phyloP scores from a whole-genome alignment of 2,797 vertebrate species.

The Molossus alvarezi region DNA sequence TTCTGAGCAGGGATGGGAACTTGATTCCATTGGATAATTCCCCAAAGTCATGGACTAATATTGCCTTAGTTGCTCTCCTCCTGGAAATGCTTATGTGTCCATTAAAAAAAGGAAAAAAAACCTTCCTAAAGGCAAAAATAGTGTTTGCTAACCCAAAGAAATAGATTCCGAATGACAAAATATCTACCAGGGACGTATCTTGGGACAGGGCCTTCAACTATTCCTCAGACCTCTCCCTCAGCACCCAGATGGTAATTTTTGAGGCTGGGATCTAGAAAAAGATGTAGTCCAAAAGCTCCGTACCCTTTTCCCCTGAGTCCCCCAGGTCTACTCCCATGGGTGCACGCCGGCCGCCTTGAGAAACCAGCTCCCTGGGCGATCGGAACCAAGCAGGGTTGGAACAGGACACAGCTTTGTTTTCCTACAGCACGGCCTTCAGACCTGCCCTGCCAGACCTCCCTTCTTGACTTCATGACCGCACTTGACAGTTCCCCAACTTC shows the following conservation, averaged over 20 bases:
- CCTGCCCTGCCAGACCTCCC: background rate
- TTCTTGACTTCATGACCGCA: background rate
- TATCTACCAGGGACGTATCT: background rate
- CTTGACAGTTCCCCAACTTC: background rate
- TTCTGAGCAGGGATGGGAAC: background rate
- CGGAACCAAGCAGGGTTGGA: background rate
- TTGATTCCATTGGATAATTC: background rate
- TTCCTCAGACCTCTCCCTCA: background rate
- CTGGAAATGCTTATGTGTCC: constrained; percentile 16
- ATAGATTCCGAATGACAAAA: background rate
- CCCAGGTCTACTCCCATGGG: background rate
- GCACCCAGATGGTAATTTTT: background rate
- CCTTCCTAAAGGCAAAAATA: background rate
- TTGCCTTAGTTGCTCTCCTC: background rate
- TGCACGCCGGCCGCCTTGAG: no score
- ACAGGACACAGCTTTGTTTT: background rate
- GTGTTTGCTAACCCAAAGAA: background rate
- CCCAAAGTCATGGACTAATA: background rate
- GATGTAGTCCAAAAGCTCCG: background rate
- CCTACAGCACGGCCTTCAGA: background rate
- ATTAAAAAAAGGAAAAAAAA: constrained; percentile 14
- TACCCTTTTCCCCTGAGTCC: background rate
- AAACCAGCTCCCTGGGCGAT: background rate
- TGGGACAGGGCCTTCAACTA: background rate
- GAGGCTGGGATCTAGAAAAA: background rate